These are phyloP conservation scores for Chrysocyon brachyurus DNA, from an alignment of 2,797 vertebrate species.

Conservation along the genomic window DNA sequence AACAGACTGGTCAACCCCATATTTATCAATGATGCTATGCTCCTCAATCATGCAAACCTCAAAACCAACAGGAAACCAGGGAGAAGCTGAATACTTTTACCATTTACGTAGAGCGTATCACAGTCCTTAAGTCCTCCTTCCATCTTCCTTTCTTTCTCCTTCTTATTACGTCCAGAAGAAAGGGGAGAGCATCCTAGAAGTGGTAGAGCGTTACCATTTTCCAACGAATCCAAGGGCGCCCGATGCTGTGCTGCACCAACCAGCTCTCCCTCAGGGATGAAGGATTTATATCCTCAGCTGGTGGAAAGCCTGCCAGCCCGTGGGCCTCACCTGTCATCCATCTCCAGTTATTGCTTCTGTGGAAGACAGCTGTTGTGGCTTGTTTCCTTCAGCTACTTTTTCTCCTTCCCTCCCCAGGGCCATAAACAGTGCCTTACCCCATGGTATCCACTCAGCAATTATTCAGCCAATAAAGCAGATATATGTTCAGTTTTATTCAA, in stretches of 20 bases:
- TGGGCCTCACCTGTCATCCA: not conserved
- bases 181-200: no score
- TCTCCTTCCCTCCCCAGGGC: not conserved
- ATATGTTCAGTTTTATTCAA: not conserved
- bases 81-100: not conserved
- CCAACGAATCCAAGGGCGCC: not conserved
- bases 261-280: not conserved
- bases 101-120: not conserved
- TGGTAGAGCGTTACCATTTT: rapidly evolving
- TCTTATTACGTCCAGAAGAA: not conserved
- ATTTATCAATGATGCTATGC: not conserved
- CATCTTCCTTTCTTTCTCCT: not conserved
- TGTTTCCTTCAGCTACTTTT: not conserved
- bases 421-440: not conserved
- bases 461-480: not conserved
- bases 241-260: not conserved
- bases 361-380: not conserved
- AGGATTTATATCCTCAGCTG: not conserved
- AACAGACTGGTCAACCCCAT: not conserved
- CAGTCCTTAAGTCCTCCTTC: not conserved
- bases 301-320: not conserved
- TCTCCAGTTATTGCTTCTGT: not conserved
- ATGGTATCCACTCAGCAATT: not conserved
- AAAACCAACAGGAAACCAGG: not conserved
- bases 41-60: not conserved